Evolutionary conservation across 2,113 vertebrate genomes (phyloP).

Genomic region (Jacana jacana): DNA sequence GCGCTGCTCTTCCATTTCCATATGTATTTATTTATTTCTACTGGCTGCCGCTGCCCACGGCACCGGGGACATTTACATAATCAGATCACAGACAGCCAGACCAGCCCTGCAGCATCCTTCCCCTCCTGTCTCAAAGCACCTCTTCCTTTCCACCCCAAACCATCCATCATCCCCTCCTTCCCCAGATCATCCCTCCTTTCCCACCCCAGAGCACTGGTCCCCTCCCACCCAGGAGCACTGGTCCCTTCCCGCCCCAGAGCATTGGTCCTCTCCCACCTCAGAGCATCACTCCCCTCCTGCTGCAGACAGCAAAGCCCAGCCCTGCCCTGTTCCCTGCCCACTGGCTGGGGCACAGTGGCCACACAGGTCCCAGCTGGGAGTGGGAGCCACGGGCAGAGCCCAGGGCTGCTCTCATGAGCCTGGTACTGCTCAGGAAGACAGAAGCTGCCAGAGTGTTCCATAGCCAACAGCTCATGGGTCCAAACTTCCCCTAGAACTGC

Average conservation of each 20-base stretch:
- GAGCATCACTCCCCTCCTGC: background rate
- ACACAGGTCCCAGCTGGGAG: background rate
- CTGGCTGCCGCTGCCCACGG: background rate
- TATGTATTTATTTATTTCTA: background rate
- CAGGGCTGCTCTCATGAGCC: background rate
- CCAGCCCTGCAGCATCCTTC: background rate
- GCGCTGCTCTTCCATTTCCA: background rate
- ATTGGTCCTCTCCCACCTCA: background rate
- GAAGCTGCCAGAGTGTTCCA: background rate
- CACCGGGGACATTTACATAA: constrained; percentile 14
- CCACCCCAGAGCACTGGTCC: background rate
- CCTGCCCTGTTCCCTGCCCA: background rate
- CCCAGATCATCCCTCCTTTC: background rate
- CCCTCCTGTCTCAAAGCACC: background rate
- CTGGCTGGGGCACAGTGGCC: accelerated
- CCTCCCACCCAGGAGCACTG: no score
- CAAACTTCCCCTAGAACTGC: background rate
- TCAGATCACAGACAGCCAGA: background rate
- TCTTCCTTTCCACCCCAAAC: no score
- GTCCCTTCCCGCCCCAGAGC: background rate
- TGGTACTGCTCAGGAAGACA: accelerated
- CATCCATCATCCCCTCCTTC: background rate
- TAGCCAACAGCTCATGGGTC: accelerated
- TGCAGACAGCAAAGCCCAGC: background rate
- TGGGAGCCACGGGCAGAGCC: background rate